These are phyloP conservation scores for Emydocephalus ijimae DNA, from an alignment of 2,113 vertebrate genomes.

Conservation along the genomic window DNA sequence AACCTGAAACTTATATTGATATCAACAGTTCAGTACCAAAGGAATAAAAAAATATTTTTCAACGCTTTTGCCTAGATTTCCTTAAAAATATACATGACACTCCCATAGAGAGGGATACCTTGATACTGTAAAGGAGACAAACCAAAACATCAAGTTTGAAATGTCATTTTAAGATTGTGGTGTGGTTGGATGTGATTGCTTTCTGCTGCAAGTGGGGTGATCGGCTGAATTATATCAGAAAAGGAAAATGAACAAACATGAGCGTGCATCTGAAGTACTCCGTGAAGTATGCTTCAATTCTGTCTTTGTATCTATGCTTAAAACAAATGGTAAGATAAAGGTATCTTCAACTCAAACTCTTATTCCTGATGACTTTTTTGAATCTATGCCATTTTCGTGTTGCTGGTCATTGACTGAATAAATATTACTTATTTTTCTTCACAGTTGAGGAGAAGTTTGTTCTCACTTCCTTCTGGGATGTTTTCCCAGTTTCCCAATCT, in stretches of 20 bases:
- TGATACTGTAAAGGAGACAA: not conserved
- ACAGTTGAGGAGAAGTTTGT: not conserved
- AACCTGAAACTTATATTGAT: not conserved
- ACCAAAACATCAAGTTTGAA: not conserved
- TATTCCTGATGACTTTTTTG: not conserved
- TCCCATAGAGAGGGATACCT: not conserved
- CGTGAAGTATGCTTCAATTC: not conserved
- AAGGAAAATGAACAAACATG: not conserved
- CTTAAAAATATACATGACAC: not conserved
- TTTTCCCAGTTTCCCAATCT: not conserved
- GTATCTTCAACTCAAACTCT: not conserved
- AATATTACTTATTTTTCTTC: not conserved
- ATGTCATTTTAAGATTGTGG: not conserved
- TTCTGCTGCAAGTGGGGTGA: not conserved
- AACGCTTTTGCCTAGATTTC: constrained; percentile 27
- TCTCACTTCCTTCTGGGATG: not conserved
- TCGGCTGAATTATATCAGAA: not conserved
- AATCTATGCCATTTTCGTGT: not conserved
- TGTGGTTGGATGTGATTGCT: not conserved
- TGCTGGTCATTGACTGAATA: not conserved
- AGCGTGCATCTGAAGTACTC: not conserved
- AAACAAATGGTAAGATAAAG: not conserved
- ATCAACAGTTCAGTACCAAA: constrained; percentile 31
- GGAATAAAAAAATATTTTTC: constrained; percentile 61
- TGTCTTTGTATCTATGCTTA: not conserved